Evolutionary conservation across 1,140 invertebrate species (phyloP).

Genomic region (Trachymyrmex septentrionalis): DNA sequence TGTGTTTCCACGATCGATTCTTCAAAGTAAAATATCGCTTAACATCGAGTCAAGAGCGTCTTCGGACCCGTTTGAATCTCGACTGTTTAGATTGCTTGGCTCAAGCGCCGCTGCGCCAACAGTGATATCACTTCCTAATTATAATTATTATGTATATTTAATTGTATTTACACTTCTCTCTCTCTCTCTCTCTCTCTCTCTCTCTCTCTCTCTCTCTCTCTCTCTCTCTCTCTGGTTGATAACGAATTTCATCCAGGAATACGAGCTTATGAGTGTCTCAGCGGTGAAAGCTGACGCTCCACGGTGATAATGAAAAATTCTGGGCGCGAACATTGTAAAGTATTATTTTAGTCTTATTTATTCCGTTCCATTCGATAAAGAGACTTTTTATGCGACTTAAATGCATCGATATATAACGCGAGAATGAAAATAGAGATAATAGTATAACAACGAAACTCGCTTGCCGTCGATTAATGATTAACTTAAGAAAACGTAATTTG

Average conservation of each 20-base stretch:
- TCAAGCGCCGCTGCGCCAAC: conserved; percentile 52
- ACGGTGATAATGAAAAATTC: conserved; percentile 58
- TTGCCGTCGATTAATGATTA: conserved; percentile 50
- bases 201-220: neutral
- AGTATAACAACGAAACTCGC: conserved; percentile 21
- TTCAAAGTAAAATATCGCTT: conserved; percentile 35
- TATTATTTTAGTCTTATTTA: conserved; percentile 69
- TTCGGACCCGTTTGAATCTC: conserved; percentile 18
- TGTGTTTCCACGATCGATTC: conserved; percentile 27
- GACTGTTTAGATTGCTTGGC: conserved; percentile 29
- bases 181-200: neutral
- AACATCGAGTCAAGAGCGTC: conserved; percentile 23
- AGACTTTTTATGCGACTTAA: conserved; percentile 31
- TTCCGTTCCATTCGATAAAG: conserved; percentile 51
- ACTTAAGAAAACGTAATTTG: conserved; percentile 46
- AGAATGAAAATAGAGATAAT: conserved; percentile 15
- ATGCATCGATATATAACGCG: conserved; percentile 23
- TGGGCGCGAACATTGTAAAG: conserved; percentile 61
- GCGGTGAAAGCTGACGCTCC: neutral
- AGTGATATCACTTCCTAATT: conserved; percentile 74
- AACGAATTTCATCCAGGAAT: conserved; percentile 58
- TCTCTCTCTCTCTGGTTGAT: conserved; percentile 23
- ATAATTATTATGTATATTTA: conserved; percentile 72
- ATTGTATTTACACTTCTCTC: conserved; percentile 61
- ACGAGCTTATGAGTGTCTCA: conserved; percentile 52